Conservation (phyloP, 2,113 vertebrate species). For the Xiphias gladius region DNA sequence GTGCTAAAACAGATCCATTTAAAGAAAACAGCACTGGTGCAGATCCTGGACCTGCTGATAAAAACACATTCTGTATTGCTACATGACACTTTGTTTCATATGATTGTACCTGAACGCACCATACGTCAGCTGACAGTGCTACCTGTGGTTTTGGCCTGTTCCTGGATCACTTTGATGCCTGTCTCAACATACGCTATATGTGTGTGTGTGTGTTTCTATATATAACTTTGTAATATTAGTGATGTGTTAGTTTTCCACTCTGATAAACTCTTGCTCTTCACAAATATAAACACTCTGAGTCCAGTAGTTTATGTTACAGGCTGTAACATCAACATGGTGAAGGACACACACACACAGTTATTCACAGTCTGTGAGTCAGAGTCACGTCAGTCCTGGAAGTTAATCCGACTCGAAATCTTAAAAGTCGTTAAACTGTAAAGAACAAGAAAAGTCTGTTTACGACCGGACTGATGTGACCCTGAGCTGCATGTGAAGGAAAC, state of each 20-base stretch:
- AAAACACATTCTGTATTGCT: background rate
- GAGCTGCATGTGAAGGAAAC: background rate
- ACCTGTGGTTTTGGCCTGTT: conserved; percentile 1
- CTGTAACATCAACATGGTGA: no score
- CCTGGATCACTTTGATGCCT: conserved; percentile 1
- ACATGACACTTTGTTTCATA: background rate
- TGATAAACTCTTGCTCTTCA: conserved; percentile 9
- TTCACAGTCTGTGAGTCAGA: background rate
- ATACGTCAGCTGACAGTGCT: background rate
- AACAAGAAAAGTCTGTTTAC: background rate
- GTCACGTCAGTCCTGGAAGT: background rate
- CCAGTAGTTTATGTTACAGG: background rate
- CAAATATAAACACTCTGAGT: conserved; percentile 32
- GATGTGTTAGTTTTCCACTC: background rate
- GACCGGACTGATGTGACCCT: background rate
- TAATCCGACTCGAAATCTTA: background rate
- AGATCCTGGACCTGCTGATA: no score
- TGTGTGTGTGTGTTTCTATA: background rate
- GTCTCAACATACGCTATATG: background rate
- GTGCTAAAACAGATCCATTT: no score
- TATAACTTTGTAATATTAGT: background rate
- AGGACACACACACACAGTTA: background rate
- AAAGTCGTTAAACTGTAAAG: background rate
- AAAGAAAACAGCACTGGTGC: background rate
- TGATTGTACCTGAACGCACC: background rate